These are phyloP conservation scores for Apoderus coryli DNA, from an alignment of 2,888 invertebrate genomes.

Conservation along the genomic window DNA sequence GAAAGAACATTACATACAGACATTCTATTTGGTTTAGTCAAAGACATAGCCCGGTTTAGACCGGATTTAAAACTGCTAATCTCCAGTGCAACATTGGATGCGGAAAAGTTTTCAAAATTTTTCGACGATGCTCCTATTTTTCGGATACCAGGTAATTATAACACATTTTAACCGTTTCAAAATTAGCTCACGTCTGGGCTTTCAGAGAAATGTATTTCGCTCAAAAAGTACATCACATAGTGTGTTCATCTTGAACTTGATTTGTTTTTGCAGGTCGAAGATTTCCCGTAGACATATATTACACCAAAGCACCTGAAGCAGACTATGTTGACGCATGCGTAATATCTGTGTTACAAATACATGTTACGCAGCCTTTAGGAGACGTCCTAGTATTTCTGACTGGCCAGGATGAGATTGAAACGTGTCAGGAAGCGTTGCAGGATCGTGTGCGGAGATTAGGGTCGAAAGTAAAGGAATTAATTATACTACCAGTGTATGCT, in stretches of 20 bases:
- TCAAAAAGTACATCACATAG: no score
- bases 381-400: slow-evolving; percentile 95
- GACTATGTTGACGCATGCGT: slow-evolving; percentile 97
- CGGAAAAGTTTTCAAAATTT: slow-evolving; percentile 93
- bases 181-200: no score
- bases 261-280: slow-evolving; percentile 44
- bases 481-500: slow-evolving; percentile 93
- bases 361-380: slow-evolving; percentile 90
- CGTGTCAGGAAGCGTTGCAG: slow-evolving; percentile 74
- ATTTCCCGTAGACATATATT: slow-evolving; percentile 97
- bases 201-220: no score
- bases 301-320: slow-evolving; percentile 98
- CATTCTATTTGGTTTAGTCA: slow-evolving; percentile 92
- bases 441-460: slow-evolving; percentile 87
- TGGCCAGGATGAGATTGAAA: slow-evolving; percentile 84
- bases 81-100: slow-evolving; percentile 96
- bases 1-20: slow-evolving; percentile 97
- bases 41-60: slow-evolving; percentile 87
- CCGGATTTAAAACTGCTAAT: slow-evolving; percentile 86
- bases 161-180: no score
- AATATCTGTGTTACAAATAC: slow-evolving; percentile 95
- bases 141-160: slow-evolving; percentile 60
- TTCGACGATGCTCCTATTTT: slow-evolving; percentile 98
- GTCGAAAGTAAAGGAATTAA: slow-evolving; percentile 79
- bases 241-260: no score